Evolutionary conservation across 2,888 invertebrate genomes (phyloP), one percentile per base, ranked within the genome.

Genomic region (Brachypterus glaber): DNA sequence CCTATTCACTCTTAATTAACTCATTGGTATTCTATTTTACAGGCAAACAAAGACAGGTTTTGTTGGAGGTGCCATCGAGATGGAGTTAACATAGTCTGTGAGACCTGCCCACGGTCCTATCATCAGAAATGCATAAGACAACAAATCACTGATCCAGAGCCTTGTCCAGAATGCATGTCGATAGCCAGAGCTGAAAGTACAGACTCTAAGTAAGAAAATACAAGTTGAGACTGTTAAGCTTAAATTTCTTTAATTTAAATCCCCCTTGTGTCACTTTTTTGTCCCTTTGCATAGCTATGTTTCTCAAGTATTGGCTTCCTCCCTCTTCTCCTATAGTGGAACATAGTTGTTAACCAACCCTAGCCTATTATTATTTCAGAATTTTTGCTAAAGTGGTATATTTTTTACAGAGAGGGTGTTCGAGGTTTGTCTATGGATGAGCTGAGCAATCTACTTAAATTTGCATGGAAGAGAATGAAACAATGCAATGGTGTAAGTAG

Each of bases 61-160:
- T 96, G 95, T 63, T 96, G 93, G 92, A 71, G 85, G 44, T 95
- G 95, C 55, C 90, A 92, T 57, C 79, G 80, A 56, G 79, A 80
- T 30, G 71, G 71, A 2, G 68, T 70, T 1, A 75, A 74, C 11
- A 64, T 77, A 52, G 67, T 71, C 4, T 93, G 93, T 62, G 81
- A 82, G 17, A 79, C 82, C 13, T 95, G 95, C 62, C 84, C 87
- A 2, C 72, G 93, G 16, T 79, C 84, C 1, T 93, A 77, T 68
- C 95, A 95, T 67, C 70, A 71, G 9, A 82, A 78, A 58, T 95
- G 95, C 64, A 72, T 83, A 7, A 71, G 68, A 40, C 63, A 67
- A 18, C 66, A 68, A 2, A 58, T 71, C 4, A 58, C 65, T 2
- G 62, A 67, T 32, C 68, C 58, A 51, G 67, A 69, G 54, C 78